Evolutionary conservation across 2,888 invertebrate genomes (phyloP).

Genomic region (Prenolepis imparis): DNA sequence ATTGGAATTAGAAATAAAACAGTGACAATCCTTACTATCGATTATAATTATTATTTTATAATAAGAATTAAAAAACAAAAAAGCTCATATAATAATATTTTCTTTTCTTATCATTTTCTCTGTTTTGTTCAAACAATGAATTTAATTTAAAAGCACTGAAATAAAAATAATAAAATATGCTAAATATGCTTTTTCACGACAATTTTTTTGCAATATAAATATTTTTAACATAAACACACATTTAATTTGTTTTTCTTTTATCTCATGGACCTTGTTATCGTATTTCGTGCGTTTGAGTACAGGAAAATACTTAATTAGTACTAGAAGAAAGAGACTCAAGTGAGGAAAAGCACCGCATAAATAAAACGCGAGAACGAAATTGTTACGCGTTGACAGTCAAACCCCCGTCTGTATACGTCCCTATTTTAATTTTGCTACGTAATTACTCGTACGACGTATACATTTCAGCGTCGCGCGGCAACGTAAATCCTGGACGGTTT

Average conservation of each 20-base stretch:
- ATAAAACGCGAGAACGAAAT: conserved; percentile 34
- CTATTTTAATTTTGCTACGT: conserved; percentile 49
- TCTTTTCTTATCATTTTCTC: not conserved
- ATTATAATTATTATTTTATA: not conserved
- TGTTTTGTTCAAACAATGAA: not conserved
- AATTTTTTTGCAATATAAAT: not conserved
- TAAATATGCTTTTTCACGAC: not conserved
- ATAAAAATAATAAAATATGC: not conserved
- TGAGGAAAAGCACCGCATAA: conserved; percentile 23
- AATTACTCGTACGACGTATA: conserved; percentile 51
- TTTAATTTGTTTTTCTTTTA: not conserved
- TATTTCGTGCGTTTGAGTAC: not conserved
- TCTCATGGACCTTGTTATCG: not conserved
- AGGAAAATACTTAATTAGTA: conserved; percentile 44
- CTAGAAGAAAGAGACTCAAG: conserved; percentile 13
- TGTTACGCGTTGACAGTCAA: conserved; percentile 39
- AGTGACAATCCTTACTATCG: not conserved
- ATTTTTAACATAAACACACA: conserved; percentile 9
- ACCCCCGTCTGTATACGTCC: conserved; percentile 6
- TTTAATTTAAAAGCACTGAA: not conserved
- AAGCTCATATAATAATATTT: not conserved
- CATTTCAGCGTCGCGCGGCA: conserved; percentile 33
- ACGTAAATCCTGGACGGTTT: conserved; percentile 70
- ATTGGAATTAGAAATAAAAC: not conserved
- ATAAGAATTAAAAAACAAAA: conserved; percentile 10